Base-by-base conservation (phyloP, 2,888 invertebrate genomes). In the Philaethria dido region DNA sequence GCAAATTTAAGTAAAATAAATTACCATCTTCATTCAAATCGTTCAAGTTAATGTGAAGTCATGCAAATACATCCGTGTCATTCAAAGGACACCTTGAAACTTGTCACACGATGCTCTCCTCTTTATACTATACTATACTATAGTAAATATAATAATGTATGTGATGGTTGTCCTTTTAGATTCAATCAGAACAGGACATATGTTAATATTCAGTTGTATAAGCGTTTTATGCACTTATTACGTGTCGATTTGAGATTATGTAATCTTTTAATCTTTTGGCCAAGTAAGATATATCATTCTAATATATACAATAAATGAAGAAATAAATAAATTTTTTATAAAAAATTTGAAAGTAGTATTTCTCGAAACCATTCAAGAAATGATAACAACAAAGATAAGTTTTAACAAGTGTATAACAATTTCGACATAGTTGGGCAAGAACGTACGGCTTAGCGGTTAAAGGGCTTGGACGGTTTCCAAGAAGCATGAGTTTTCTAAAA, bases 191-290 rank as follows among this genome's bases (percentile, higher is more conserved):
- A 18, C 18, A 64, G 39, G 18, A 57, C n/a, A 16, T 55, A 55
- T 25, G n/a, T 57, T 64, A 50, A 44, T 59, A 59, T 59, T 64
- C 48, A 11, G 20, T 20, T 4, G 48, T 44, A 52, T 60, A 20
- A 9, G 18, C 29, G 44, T 20, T 42, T 64, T 59, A n/a, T 18
- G 11, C 13, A 25, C 1, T 16, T 44, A 8, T 57, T 64, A 65
- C 64, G 50, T 65, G 64, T 20, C 13, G 59, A 59, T 64, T 25
- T 50, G 13, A 59, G 57, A 64, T 59, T 18, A 29, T 16, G 3
- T 33, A 33, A 52, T 45, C 18, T 25, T 14, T 29, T 16, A 16
- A 16, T 60, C 6, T 18, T 44, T 45, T 33, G 33, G 1, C 33
- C 1, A 6, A 6, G 33, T 9, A 33, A 33, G 1, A 33, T 33